Evolutionary conservation across 2,113 vertebrate genomes (phyloP).

Genomic region (Rhinopomastus cyanomelas): DNA sequence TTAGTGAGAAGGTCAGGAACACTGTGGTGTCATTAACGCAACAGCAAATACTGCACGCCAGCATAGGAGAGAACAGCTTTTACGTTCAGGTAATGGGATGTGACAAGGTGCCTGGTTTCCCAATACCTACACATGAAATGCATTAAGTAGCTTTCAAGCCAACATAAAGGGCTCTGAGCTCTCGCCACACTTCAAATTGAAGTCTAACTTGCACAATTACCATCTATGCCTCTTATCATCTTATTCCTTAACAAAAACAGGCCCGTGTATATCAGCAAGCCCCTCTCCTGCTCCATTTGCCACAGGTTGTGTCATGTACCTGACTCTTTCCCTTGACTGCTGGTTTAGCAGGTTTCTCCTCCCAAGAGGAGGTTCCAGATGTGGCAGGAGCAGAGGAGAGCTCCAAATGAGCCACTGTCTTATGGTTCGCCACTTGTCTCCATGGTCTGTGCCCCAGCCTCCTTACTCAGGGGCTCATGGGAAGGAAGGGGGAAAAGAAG

Average conservation of each 20-base stretch:
- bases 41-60: neutral
- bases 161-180: neutral
- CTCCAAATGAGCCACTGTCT: neutral
- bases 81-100: neutral
- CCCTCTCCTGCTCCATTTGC: neutral
- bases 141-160: neutral
- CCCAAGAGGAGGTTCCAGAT: neutral
- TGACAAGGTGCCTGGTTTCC: conserved; percentile 6
- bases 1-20: conserved; percentile 31
- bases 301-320: neutral
- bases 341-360: neutral
- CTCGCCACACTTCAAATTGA: neutral
- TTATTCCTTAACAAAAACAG: neutral
- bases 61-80: neutral
- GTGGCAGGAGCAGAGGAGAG: neutral
- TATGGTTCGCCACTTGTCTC: neutral
- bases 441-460: neutral
- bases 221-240: neutral
- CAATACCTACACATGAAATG: neutral
- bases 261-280: fast-evolving
- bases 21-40: neutral
- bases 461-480: neutral
- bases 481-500: neutral
- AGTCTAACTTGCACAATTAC: neutral
- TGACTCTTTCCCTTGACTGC: neutral